Base-by-base conservation (phyloP, 2,797 vertebrate species). In the Artibeus jamaicensis region DNA sequence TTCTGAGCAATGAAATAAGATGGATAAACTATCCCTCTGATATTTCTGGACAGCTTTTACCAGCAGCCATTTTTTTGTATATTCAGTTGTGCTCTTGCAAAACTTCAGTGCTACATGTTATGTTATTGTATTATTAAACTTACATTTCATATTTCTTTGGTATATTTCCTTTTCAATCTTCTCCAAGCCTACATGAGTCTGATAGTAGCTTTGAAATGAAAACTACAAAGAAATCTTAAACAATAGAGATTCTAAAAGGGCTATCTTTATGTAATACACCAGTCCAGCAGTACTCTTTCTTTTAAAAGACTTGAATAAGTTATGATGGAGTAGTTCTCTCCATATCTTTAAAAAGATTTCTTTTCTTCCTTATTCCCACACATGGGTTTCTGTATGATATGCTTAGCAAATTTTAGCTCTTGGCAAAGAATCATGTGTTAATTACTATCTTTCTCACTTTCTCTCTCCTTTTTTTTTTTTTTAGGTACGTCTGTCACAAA, bases 401-500 rank as follows among this genome's bases (percentile, higher is more conserved):
- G 21, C 44, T 86, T 92, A 76, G 67, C 24, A 78, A 34, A 91
- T 85, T 78, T 65, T 95, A 96, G 86, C 96, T 96, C 44, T 92
- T 88, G 37, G 32, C 5, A 96, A 95, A 73, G 57, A 11, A 34
- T 71, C 62, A 94, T 77, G 74, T 42, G 22, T 91, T 98, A 97
- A 98, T 97, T 97, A 59, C 55, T 89, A 4, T 93, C 19, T 97
- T 94, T 74, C 87, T 82, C 68, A n/a, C 10, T 62, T 29, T 59
- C 22, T 67, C 16, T 62, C 32, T 34, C 29, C 37, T 26, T 15
- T 29, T 14, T 67, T 82, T 86, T 96, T 81, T 44, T 39, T 96
- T 93, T 98, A 99, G 99, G 99, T 90, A 99, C 99, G 3, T 99
- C 99, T 57, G 99, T 99, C 91, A 99, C 99, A 92, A 99, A 99